Percentiles rank a stretch among this genome's conserved stretches.
Evolutionary conservation across 2,113 vertebrate genomes (phyloP).

Genomic region (Apodemus speciosus): DNA sequence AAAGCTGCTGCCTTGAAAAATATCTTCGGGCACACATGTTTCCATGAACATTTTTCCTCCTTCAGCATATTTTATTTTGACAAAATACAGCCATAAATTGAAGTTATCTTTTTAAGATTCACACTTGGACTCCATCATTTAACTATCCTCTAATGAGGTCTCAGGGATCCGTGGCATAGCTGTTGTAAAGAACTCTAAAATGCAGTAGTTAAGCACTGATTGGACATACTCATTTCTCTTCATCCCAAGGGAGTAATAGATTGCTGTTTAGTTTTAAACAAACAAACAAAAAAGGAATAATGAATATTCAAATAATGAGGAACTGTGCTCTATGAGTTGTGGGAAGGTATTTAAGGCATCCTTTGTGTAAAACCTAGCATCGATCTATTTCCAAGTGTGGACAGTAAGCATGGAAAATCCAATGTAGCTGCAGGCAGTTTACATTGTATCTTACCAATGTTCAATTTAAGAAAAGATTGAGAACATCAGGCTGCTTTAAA

Average conservation of each 20-base stretch:
- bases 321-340: slow-evolving; percentile 66
- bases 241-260: slow-evolving; percentile 71
- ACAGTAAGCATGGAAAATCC: slow-evolving; percentile 75
- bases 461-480: slow-evolving; percentile 83
- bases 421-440: slow-evolving; percentile 68
- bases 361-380: slow-evolving; percentile 76
- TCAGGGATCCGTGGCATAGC: not conserved
- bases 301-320: slow-evolving; percentile 78
- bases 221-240: slow-evolving; percentile 61
- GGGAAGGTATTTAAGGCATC: slow-evolving; percentile 78
- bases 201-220: not conserved
- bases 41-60: slow-evolving; percentile 48
- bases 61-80: slow-evolving; percentile 55
- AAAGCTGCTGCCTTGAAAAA: slow-evolving; percentile 61
- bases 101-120: slow-evolving; percentile 45
- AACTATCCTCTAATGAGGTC: slow-evolving; percentile 50
- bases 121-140: slow-evolving; percentile 37
- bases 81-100: slow-evolving; percentile 49
- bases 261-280: slow-evolving; percentile 70
- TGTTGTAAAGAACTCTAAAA: not conserved
- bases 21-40: slow-evolving; percentile 4
- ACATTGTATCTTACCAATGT: slow-evolving; percentile 76
- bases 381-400: slow-evolving; percentile 79
- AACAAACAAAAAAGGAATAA: slow-evolving; percentile 44
- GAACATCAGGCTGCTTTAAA: slow-evolving; percentile 85